Base-by-base conservation (phyloP, 2,888 invertebrate genomes). In the Pegoplata infirma region DNA sequence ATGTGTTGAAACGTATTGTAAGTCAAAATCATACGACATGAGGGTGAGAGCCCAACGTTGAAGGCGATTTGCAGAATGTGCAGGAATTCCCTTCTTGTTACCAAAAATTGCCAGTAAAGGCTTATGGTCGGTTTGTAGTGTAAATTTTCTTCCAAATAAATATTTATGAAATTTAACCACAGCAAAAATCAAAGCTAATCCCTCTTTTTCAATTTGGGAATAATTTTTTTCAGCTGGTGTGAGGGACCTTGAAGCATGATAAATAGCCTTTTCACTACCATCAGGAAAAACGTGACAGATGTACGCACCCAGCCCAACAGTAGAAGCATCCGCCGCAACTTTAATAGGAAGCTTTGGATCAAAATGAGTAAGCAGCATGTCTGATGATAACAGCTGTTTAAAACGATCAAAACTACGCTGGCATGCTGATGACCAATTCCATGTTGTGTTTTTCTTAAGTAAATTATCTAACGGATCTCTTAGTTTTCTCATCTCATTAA, bases 291-390 rank as follows among this genome's bases (percentile, higher is more conserved):
- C 77, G 6, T 84, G 76, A 25, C 86, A 72, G 3, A 72, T 72
- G 16, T 64, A 73, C 0, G 69, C 76, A 7, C 76, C 69, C 5
- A 76, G 1, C 1, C 69, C 69, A 23, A 69, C 44, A 49, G 63
- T 61, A 0, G 68, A 69, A 6, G 76, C 63, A 49, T 69, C 51
- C 10, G 68, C 40, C 8, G 76, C 76, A 10, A 69, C n/a, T n/a
- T n/a, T n/a, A n/a, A n/a, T n/a, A n/a, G n/a, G n/a, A n/a, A 69
- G n/a, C 8, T 46, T 47, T 19, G 76, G 69, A 6, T 76, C 86
- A 87, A 75, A 84, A 82, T 63, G 83, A 83, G 21, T 86, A 81
- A 19, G 84, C 85, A 80, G 83, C 86, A 25, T 84, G 75, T 36
- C 86, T 58, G 47, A 84, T 82, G 87, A 23, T 82, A 82, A 14